A percentile compares a stretch with the other conserved stretches of the same genome.
phyloP scores from a whole-genome alignment of 2,113 vertebrate species.

The Aegithalos caudatus region DNA sequence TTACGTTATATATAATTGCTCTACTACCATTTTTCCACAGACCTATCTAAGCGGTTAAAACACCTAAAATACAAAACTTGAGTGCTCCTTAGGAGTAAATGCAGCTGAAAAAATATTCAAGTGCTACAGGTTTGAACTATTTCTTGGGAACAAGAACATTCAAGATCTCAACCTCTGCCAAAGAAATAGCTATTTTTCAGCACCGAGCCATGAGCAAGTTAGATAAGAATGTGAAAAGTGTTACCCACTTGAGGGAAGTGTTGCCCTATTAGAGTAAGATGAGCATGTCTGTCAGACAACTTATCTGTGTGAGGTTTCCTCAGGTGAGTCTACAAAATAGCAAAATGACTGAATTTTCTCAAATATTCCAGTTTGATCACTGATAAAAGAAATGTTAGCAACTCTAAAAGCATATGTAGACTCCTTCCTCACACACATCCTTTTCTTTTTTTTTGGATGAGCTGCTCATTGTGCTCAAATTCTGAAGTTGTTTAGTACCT shows the following conservation, averaged over 20 bases:
- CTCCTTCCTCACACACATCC: not conserved
- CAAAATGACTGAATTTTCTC: not conserved
- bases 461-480: not conserved
- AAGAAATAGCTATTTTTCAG: not conserved
- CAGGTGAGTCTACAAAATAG: not conserved
- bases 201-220: not conserved
- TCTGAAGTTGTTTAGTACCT: not conserved
- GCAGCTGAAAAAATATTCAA: not conserved
- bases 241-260: not conserved
- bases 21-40: not conserved
- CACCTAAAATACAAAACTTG: not conserved
- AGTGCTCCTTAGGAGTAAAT: not conserved
- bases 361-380: not conserved
- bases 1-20: not conserved
- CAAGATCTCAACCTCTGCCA: not conserved
- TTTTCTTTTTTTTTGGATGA: not conserved
- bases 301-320: not conserved
- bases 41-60: not conserved
- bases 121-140: not conserved
- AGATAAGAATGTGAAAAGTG: not conserved
- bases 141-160: not conserved
- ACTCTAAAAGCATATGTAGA: not conserved
- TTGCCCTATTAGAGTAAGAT: not conserved
- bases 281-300: not conserved
- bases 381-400: not conserved